A percentile compares a stretch with the other conserved stretches of the same genome.
Conservation (phyloP, 2,888 invertebrate species). For the Colostygia pectinataria region DNA sequence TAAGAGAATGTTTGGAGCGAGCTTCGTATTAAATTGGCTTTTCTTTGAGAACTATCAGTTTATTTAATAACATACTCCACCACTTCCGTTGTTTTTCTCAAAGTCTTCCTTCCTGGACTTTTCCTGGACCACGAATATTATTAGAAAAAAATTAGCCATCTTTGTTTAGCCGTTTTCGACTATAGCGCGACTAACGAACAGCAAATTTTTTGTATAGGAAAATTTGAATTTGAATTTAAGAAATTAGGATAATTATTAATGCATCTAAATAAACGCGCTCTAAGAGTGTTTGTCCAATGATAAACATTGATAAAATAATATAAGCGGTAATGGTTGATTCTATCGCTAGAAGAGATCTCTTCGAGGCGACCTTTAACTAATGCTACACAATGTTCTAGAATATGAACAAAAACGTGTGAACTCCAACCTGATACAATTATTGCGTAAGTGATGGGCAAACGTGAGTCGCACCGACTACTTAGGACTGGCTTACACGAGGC, state of each 20-base stretch:
- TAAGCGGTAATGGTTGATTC: conserved; percentile 12
- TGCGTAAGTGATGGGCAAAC: conserved; percentile 32
- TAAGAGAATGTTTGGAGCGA: not conserved
- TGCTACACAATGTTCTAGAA: conserved; percentile 29
- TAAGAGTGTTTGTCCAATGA: conserved; percentile 2
- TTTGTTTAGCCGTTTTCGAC: too few species aligned
- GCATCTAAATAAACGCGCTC: not conserved
- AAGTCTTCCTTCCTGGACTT: too few species aligned
- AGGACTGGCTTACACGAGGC: conserved; percentile 4
- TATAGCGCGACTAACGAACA: too few species aligned
- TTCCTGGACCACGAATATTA: too few species aligned
- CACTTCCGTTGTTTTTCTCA: too few species aligned
- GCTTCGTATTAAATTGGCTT: not conserved
- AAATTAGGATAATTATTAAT: not conserved
- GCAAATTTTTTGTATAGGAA: too few species aligned
- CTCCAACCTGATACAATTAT: conserved; percentile 32
- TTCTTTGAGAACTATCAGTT: conserved; percentile 1
- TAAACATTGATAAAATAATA: conserved; percentile 14
- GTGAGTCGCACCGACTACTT: not conserved
- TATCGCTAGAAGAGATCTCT: conserved; percentile 21
- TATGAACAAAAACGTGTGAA: conserved; percentile 37
- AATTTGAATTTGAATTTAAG: too few species aligned
- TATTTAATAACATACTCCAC: too few species aligned
- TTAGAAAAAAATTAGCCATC: too few species aligned
- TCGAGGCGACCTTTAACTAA: conserved; percentile 24